Percentiles rank a stretch among this genome's conserved stretches.
Evolutionary conservation across 2,888 invertebrate species (phyloP).

Genomic region (Ophion costatus): DNA sequence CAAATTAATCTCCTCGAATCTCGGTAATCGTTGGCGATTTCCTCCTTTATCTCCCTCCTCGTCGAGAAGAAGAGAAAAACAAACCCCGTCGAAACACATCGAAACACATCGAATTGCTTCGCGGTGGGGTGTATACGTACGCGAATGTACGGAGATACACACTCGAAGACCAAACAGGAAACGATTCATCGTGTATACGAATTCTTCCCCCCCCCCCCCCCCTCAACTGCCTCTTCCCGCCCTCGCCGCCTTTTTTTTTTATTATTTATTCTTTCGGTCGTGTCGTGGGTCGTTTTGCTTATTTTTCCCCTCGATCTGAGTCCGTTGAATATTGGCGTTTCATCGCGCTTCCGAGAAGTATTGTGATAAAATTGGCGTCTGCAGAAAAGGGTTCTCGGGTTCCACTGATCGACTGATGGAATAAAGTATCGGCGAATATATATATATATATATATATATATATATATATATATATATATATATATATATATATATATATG

Average conservation of each 20-base stretch:
- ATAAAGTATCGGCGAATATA: slow-evolving; percentile 18
- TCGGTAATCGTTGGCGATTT: slow-evolving; percentile 58
- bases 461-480: no score
- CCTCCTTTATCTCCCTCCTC: not conserved
- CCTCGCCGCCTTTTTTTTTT: not conserved
- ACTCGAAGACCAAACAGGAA: slow-evolving; percentile 38
- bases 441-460: not conserved
- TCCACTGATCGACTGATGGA: slow-evolving; percentile 43
- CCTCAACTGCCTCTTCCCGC: not conserved
- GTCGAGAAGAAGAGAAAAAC: not conserved
- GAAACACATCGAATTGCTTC: not conserved
- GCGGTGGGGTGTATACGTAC: not conserved
- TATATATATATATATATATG: no score
- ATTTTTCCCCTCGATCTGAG: slow-evolving; percentile 21
- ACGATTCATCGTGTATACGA: slow-evolving; percentile 38
- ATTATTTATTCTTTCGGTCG: not conserved
- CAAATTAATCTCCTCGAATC: slow-evolving; percentile 65
- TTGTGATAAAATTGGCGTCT: slow-evolving; percentile 37
- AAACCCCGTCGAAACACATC: not conserved
- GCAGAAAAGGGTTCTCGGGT: slow-evolving; percentile 63
- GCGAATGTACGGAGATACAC: not conserved
- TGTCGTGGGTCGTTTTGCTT: not conserved
- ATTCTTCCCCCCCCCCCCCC: slow-evolving; percentile 16
- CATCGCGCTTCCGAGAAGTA: slow-evolving; percentile 42
- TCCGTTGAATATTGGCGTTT: slow-evolving; percentile 41